Evolutionary conservation across 2,888 invertebrate species (phyloP).

Genomic region (Didymodactylos carnosus): DNA sequence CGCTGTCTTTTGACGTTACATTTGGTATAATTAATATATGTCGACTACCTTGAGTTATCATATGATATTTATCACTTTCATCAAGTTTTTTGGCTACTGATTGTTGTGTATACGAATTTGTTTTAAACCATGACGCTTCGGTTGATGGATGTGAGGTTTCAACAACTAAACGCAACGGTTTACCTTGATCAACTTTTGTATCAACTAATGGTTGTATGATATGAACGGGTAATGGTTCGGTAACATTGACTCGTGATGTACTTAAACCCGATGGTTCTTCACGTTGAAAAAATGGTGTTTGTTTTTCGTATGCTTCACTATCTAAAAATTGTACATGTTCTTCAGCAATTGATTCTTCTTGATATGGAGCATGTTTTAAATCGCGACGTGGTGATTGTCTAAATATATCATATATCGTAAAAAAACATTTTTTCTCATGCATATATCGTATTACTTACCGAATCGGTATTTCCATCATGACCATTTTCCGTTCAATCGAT

Average conservation of each 20-base stretch:
- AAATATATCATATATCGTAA: neutral
- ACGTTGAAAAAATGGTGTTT: neutral
- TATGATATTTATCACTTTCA: conserved; percentile 1
- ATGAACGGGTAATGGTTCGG: neutral
- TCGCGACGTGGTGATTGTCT: neutral
- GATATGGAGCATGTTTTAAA: neutral
- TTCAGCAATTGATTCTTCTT: neutral
- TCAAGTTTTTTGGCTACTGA: neutral
- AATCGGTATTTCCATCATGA: neutral
- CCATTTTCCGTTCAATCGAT: neutral
- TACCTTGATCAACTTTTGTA: neutral
- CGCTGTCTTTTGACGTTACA: conserved; percentile 1
- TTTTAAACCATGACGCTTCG: neutral
- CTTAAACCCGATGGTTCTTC: neutral
- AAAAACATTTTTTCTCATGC: neutral
- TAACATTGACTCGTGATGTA: neutral
- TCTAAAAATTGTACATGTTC: neutral
- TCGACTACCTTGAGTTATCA: neutral
- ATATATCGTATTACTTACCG: neutral
- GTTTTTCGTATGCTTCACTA: neutral
- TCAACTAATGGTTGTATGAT: neutral
- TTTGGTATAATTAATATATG: conserved; percentile 5
- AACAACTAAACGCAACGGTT: neutral
- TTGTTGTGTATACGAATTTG: neutral
- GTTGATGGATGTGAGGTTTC: neutral